Evolutionary conservation across 2,888 invertebrate species (phyloP).

Genomic region (Keiferia lycopersicella): DNA sequence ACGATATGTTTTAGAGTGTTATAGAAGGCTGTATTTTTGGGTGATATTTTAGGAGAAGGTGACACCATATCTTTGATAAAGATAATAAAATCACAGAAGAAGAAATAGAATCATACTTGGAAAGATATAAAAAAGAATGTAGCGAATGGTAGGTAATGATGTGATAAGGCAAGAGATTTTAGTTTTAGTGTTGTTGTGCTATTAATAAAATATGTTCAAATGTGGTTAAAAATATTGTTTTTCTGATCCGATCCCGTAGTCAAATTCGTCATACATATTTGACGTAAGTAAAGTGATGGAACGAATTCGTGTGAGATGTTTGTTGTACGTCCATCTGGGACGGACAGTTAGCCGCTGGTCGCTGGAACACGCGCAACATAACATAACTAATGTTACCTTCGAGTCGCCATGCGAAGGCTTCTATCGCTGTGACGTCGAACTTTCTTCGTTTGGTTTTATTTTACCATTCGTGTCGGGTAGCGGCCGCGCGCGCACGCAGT

Average conservation of each 20-base stretch:
- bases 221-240: constrained; percentile 61
- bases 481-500: constrained; percentile 62
- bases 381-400: constrained; percentile 61
- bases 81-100: constrained; percentile 54
- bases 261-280: background rate
- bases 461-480: constrained; percentile 65
- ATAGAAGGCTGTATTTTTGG: constrained; percentile 81
- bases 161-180: constrained; percentile 71
- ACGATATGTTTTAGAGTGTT: constrained; percentile 69
- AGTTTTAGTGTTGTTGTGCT: constrained; percentile 80
- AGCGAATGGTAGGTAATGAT: constrained; percentile 67
- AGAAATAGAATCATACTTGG: constrained; percentile 34
- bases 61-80: constrained; percentile 75
- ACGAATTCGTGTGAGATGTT: constrained; percentile 18
- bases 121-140: constrained; percentile 40
- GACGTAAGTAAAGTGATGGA: background rate
- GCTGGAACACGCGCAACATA: constrained; percentile 52
- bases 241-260: constrained; percentile 8
- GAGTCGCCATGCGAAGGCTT: constrained; percentile 65
- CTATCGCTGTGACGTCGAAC: constrained; percentile 66
- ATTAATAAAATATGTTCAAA: constrained; percentile 80
- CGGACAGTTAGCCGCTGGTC: constrained; percentile 47
- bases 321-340: constrained; percentile 36
- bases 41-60: constrained; percentile 74
- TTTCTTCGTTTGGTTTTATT: constrained; percentile 72